A percentile compares a stretch with the other conserved stretches of the same genome.
phyloP scores from a whole-genome alignment of 1,140 invertebrate species.

The Brachionus sp. region DNA sequence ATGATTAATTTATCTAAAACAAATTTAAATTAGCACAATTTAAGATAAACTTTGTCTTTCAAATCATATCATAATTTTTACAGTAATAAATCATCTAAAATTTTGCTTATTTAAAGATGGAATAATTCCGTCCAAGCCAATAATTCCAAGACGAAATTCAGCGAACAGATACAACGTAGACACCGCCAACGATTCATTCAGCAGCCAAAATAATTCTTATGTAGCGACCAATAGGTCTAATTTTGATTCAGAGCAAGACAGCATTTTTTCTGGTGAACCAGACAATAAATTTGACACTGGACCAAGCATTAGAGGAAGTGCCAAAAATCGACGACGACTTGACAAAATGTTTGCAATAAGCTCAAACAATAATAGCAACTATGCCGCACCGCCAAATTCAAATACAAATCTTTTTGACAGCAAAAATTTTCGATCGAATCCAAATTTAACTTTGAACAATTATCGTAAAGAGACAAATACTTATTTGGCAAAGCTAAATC shows the following conservation, averaged over 20 bases:
- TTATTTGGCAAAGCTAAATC: conserved; percentile 33
- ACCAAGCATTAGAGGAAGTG: conserved; percentile 34
- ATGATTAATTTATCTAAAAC: not conserved
- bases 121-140: conserved; percentile 40
- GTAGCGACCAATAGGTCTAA: not conserved
- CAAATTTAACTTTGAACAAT: not conserved
- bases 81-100: not conserved
- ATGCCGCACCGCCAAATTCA: not conserved
- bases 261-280: not conserved
- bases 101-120: conserved; percentile 21
- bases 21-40: not conserved
- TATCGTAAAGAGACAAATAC: not conserved
- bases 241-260: conserved; percentile 3
- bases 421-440: conserved; percentile 17
- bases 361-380: not conserved
- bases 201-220: not conserved
- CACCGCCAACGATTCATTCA: not conserved
- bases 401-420: conserved; percentile 13
- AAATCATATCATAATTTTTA: not conserved
- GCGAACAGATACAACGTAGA: not conserved
- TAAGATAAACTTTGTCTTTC: not conserved
- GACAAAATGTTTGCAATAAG: conserved; percentile 38
- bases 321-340: conserved; percentile 13
- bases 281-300: conserved; percentile 33
- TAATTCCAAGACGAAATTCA: conserved; percentile 43